Evolutionary conservation across 2,888 invertebrate species (phyloP).

Genomic region (Ormia ochracea): DNA sequence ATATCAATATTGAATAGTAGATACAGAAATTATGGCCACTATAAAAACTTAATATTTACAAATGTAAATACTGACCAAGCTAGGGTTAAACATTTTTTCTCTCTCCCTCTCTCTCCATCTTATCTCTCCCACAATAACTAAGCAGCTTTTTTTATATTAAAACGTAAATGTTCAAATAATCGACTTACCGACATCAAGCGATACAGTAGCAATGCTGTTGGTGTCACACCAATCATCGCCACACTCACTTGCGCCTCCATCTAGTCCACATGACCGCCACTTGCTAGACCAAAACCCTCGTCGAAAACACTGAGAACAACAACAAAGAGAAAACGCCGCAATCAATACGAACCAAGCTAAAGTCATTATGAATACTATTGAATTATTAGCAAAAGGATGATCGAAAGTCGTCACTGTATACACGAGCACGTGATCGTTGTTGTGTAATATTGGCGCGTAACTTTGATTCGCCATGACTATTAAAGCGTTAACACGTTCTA

Average conservation of each 20-base stretch:
- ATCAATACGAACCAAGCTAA: slow-evolving; percentile 73
- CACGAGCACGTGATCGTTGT: slow-evolving; percentile 27
- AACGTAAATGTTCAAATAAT: neutral
- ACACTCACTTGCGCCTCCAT: slow-evolving; percentile 47
- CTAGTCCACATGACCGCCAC: slow-evolving; percentile 41
- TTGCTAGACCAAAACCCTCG: slow-evolving; percentile 36
- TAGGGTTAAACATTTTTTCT: neutral
- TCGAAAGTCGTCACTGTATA: neutral
- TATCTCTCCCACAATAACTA: too few relatives aligned
- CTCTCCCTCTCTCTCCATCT: neutral
- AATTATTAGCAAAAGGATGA: slow-evolving; percentile 34
- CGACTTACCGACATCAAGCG: slow-evolving; percentile 45
- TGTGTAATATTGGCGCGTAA: neutral
- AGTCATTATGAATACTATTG: slow-evolving; percentile 68
- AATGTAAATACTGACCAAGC: neutral
- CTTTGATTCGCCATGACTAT: slow-evolving; percentile 29
- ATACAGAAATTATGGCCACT: too few relatives aligned
- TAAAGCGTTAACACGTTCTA: neutral
- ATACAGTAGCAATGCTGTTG: slow-evolving; percentile 35
- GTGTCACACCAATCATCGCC: slow-evolving; percentile 48
- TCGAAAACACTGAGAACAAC: slow-evolving; percentile 73
- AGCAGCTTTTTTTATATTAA: neutral
- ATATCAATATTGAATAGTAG: too few relatives aligned
- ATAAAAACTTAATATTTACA: too few relatives aligned
- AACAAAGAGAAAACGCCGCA: slow-evolving; percentile 72